Conservation (phyloP, 2,797 vertebrate genomes). For the Delichon dasypus region DNA sequence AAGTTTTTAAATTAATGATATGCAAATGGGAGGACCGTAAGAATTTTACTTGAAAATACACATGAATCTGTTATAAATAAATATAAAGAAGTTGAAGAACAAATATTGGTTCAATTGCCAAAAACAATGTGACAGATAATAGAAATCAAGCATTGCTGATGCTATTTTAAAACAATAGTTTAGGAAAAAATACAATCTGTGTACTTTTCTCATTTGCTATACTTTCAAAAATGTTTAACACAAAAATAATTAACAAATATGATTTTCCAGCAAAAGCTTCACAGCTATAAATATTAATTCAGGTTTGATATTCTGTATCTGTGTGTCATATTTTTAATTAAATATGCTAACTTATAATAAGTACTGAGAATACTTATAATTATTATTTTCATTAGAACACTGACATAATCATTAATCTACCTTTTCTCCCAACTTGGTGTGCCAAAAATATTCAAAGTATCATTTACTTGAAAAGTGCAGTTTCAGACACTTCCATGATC, state of each 20-base stretch:
- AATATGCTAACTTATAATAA: background rate
- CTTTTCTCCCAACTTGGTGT: background rate
- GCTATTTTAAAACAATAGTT: background rate
- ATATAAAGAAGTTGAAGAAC: background rate
- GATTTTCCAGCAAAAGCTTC: background rate
- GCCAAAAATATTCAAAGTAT: background rate
- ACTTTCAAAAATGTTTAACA: background rate
- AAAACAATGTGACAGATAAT: background rate
- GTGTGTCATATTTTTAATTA: background rate
- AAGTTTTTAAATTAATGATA: background rate
- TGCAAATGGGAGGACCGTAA: background rate
- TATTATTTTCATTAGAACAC: background rate
- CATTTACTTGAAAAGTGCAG: background rate
- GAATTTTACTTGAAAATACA: background rate
- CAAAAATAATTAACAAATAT: background rate
- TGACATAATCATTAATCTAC: background rate
- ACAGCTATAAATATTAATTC: background rate
- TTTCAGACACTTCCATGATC: background rate
- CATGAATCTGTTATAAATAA: background rate
- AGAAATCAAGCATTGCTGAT: background rate
- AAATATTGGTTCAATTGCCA: background rate
- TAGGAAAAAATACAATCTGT: background rate
- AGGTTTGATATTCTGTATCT: background rate
- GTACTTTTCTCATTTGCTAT: background rate
- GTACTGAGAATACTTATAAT: background rate